Evolutionary conservation across 2,113 vertebrate genomes (phyloP), one percentile per base, ranked within the genome.

Genomic region (Phalacrocorax pelagicus): DNA sequence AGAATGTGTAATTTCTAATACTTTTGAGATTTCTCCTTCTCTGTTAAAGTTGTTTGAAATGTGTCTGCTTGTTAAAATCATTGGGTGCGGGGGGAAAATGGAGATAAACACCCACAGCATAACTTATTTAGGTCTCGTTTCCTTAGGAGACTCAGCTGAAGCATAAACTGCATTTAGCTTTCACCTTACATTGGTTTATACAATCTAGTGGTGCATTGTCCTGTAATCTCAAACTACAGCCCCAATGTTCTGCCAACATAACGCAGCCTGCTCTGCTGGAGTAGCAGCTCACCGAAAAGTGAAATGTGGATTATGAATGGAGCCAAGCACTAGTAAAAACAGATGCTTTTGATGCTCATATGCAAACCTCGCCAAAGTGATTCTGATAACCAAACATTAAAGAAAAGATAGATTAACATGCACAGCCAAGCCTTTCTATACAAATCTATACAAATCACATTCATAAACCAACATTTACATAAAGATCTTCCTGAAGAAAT

Each of bases 21-120:
- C 86, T 84, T 91, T 38, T 54, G 91, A 91, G 91, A 95, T 55
- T 55, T 86, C n/a, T 84, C 20, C n/a, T 93, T 62, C 63, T 78
- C 42, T 67, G 21, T 42, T 67, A 71, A 78, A 91, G 57, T 36
- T 38, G 16, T 57, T 47, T 90, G 58, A 92, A 90, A 87, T 2
- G 3, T 9, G 29, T 57, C 49, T 82, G 29, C 57, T 46, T 85
- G 20, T 51, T 88, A 91, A 74, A 95, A 81, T 67, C 69, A 38
- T 1, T 78, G 63, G 15, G 38, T 12, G 18, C 20, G 6, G 4
- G 2, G 42, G 44, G 12, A 4, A 38, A 78, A 78, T 5, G 13
- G 42, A 94, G 38, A 82, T 46, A 72, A 95, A 81, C 42, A 91
- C 22, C n/a, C 44, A 63, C 8, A 78, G 36, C 15, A 55, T 16